Base-by-base conservation (phyloP, 2,888 invertebrate species). In the Artemia sinica region DNA sequence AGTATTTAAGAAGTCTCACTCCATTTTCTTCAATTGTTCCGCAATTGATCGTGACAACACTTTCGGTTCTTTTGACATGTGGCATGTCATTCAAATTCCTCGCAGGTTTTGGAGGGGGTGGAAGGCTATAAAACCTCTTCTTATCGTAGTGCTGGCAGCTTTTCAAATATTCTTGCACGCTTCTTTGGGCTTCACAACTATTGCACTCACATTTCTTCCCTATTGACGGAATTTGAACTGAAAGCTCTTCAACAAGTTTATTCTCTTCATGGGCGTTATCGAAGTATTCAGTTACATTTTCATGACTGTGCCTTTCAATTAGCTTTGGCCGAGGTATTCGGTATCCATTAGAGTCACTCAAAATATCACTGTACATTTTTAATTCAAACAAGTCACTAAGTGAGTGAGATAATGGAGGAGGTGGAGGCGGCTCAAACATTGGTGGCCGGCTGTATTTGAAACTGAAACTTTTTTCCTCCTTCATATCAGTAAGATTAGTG, bases 71-170 rank as follows among this genome's bases (percentile, higher is more conserved):
- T 10, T 58, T 58, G 14, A 58, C 63, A 28, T n/a, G 63, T 8
- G 63, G 63, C 63, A 58, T 58, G n/a, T 58, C 63, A 58, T 28
- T 58, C 63, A 10, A 58, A 28, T n/a, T 58, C 11, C 63, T 58
- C n/a, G 63, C 63, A 58, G 63, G 63, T 58, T 58, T 58, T 58
- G 63, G 63, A 58, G 63, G 63, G 63, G 63, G 14, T 1, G 63
- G 63, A n/a, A 58, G 28, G 63, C 63, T 58, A 28, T 58, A 18
- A 58, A 18, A 58, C 28, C 28, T 58, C 63, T 58, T 58, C 63
- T 58, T n/a, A 18, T 58, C 63, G 63, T 58, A 58, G 14, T 10
- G 63, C 14, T 58, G n/a, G 28, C 63, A 58, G 9, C n/a, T 58
- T 28, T 58, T n/a, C 28, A 58, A 18, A 58, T 58, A 58, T 28